Percentiles rank a stretch among this genome's conserved stretches.
Conservation (phyloP, 1,140 invertebrate genomes). For the Pseudomyrmex gracilis region DNA sequence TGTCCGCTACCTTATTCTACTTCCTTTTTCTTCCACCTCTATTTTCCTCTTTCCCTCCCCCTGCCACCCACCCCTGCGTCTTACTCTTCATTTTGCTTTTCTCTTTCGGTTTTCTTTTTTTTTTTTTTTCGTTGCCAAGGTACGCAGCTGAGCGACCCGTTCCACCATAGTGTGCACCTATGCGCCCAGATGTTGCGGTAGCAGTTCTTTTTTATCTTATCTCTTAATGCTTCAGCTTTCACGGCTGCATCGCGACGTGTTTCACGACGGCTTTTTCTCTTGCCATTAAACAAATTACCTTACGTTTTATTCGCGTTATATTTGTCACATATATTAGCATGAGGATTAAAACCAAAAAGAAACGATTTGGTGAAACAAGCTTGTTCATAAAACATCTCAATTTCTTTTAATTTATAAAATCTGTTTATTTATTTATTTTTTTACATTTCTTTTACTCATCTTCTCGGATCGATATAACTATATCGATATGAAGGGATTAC, state of each 20-base stretch:
- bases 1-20: conserved; percentile 68
- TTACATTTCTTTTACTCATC: conserved; percentile 20
- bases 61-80: not conserved
- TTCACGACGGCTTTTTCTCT: not conserved
- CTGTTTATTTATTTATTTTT: not conserved
- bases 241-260: conserved; percentile 2
- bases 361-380: too few relatives aligned
- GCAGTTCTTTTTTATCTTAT: conserved; percentile 47
- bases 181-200: conserved; percentile 58
- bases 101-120: conserved; percentile 52
- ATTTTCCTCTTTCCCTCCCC: conserved; percentile 22
- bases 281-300: conserved; percentile 2
- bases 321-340: conserved; percentile 5
- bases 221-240: conserved; percentile 42
- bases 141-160: conserved; percentile 49
- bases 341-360: not conserved
- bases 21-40: conserved; percentile 61
- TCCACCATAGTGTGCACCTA: conserved; percentile 56
- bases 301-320: not conserved
- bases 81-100: conserved; percentile 45
- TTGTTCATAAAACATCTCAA: not conserved
- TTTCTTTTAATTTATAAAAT: conserved; percentile 12
- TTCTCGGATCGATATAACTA: conserved; percentile 4
- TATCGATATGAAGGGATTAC: conserved; percentile 35
- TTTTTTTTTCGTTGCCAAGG: conserved; percentile 69